phyloP scores from a whole-genome alignment of 2,888 invertebrate genomes.

The Troides helena region DNA sequence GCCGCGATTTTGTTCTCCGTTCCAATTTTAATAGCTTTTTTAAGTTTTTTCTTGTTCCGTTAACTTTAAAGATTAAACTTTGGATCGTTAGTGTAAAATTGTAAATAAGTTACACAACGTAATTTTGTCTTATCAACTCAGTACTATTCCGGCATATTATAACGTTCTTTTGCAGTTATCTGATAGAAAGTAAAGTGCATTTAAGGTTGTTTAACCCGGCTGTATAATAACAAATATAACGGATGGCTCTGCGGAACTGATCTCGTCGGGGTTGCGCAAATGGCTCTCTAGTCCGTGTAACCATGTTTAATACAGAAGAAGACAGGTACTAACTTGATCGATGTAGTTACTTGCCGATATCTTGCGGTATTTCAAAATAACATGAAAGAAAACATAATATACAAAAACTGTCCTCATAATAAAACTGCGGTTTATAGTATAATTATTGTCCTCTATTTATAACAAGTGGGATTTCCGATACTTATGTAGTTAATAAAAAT shows the following conservation, averaged over 20 bases:
- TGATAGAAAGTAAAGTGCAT: conserved; percentile 66
- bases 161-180: conserved; percentile 51
- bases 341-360: conserved; percentile 25
- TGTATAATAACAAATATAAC: conserved; percentile 54
- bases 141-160: conserved; percentile 19
- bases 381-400: background rate
- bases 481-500: conserved; percentile 1
- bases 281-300: conserved; percentile 57
- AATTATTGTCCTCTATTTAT: background rate
- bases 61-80: conserved; percentile 5
- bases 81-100: conserved; percentile 9
- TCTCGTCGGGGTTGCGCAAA: conserved; percentile 18
- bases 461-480: conserved; percentile 11
- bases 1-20: conserved; percentile 21
- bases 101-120: conserved; percentile 17
- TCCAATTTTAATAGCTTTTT: conserved; percentile 6
- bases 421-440: conserved; percentile 18
- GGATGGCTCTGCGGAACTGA: conserved; percentile 37
- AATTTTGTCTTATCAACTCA: conserved; percentile 12
- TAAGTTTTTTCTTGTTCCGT: background rate
- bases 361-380: background rate
- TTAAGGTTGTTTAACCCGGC: conserved; percentile 47
- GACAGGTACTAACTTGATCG: conserved; percentile 49
- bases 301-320: conserved; percentile 66
- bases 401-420: no score